Percentiles rank a stretch among this genome's conserved stretches.
Conservation (phyloP, 2,113 vertebrate species). For the Orthonyx spaldingii region DNA sequence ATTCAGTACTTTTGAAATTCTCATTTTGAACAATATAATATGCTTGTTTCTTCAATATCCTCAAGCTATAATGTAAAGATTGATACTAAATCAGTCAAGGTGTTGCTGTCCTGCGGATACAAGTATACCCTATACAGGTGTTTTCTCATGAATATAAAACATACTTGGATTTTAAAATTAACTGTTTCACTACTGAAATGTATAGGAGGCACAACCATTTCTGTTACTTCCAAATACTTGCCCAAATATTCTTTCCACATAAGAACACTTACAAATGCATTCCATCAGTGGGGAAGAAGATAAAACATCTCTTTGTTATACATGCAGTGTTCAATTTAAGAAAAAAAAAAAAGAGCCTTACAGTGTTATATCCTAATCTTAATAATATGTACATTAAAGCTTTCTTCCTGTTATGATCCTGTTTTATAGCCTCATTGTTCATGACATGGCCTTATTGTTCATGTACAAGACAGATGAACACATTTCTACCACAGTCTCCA, state of each 20-base stretch:
- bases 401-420: constrained; percentile 9
- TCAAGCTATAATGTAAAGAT: neutral
- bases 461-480: neutral
- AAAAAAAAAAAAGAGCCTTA: neutral
- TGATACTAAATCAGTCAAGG: neutral
- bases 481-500: neutral
- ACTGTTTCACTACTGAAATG: neutral
- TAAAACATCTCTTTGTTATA: neutral
- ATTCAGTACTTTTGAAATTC: neutral
- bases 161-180: neutral
- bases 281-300: neutral
- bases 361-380: neutral
- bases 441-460: neutral
- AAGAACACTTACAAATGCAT: neutral
- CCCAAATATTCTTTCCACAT: neutral
- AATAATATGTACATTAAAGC: constrained; percentile 28
- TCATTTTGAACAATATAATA: neutral
- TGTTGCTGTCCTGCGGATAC: neutral
- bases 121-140: neutral
- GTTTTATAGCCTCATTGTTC: constrained; percentile 11
- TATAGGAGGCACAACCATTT: neutral
- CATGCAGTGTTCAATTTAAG: neutral
- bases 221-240: neutral
- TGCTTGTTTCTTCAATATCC: constrained; percentile 4
- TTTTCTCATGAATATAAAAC: neutral